Conservation (phyloP, 1,140 invertebrate genomes). For the Littorina saxatilis region DNA sequence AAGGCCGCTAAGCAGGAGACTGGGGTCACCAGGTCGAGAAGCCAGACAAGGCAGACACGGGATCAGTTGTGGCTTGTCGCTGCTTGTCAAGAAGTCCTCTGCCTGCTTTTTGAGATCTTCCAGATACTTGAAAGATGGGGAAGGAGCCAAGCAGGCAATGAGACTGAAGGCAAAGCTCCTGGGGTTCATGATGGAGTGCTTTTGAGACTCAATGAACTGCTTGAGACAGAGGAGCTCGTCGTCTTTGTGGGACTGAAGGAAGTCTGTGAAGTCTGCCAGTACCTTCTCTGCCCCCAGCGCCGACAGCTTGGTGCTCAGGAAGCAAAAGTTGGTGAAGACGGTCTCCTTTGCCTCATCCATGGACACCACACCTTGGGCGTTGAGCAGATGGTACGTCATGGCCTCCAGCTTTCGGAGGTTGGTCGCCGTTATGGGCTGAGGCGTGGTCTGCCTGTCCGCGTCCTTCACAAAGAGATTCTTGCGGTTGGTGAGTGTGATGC, state of each 20-base stretch:
- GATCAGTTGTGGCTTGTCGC: constrained; percentile 50
- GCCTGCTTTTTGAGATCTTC: constrained; percentile 48
- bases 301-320: constrained; percentile 53
- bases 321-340: constrained; percentile 62
- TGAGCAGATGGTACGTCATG: constrained; percentile 60
- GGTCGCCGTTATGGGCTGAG: constrained; percentile 50
- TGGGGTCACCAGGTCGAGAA: constrained; percentile 37
- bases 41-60: constrained; percentile 62
- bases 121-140: constrained; percentile 40
- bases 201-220: constrained; percentile 48
- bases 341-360: constrained; percentile 48
- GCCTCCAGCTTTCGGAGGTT: constrained; percentile 65
- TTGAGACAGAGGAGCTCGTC: constrained; percentile 53
- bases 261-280: constrained; percentile 52
- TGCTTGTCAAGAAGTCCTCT: constrained; percentile 36
- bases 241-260: constrained; percentile 52
- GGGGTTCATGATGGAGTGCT: constrained; percentile 40
- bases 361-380: constrained; percentile 43
- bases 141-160: constrained; percentile 48
- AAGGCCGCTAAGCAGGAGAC: constrained; percentile 31
- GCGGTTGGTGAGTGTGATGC: constrained; percentile 52
- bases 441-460: constrained; percentile 67
- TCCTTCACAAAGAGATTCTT: constrained; percentile 57
- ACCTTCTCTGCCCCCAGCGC: constrained; percentile 50
- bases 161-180: constrained; percentile 53